Conservation (phyloP, 2,888 invertebrate genomes). For the Macaria liturata region DNA sequence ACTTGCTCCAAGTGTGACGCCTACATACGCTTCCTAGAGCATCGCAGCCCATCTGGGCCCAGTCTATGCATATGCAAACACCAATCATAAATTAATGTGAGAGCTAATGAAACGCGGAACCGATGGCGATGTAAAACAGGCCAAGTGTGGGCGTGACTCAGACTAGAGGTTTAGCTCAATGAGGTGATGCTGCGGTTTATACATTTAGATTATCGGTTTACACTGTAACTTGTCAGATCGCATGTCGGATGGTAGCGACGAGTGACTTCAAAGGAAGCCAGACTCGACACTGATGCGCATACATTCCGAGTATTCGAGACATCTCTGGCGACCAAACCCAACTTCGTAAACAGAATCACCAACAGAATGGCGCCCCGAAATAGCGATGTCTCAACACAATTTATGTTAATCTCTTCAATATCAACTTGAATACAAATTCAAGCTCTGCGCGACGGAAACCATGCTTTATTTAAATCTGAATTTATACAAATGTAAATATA, state of each 20-base stretch:
- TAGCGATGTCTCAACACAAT: slow-evolving; percentile 26
- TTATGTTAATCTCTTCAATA: slow-evolving; percentile 28
- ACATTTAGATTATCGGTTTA: slow-evolving; percentile 11
- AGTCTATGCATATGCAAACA: slow-evolving; percentile 55
- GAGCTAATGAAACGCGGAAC: slow-evolving; percentile 67
- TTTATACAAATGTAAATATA: slow-evolving; percentile 33
- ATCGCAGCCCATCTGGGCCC: slow-evolving; percentile 34
- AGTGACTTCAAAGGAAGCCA: slow-evolving; percentile 15
- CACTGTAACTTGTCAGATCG: slow-evolving; percentile 1
- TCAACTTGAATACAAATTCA: slow-evolving; percentile 29
- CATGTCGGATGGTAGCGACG: neutral
- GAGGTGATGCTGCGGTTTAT: slow-evolving; percentile 17
- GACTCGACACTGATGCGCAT: neutral
- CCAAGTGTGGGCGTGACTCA: slow-evolving; percentile 44
- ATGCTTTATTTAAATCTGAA: slow-evolving; percentile 36
- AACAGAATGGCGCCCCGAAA: slow-evolving; percentile 22
- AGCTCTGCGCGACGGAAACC: slow-evolving; percentile 29
- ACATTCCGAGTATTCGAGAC: slow-evolving; percentile 13
- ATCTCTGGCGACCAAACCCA: slow-evolving; percentile 10
- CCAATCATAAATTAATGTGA: slow-evolving; percentile 58
- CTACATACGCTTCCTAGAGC: slow-evolving; percentile 33
- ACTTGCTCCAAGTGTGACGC: slow-evolving; percentile 27
- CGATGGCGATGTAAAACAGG: slow-evolving; percentile 43
- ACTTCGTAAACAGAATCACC: slow-evolving; percentile 18
- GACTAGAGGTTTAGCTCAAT: slow-evolving; percentile 11